These are phyloP conservation scores for Cydia amplana DNA, from an alignment of 1,140 invertebrate species.

Conservation along the genomic window DNA sequence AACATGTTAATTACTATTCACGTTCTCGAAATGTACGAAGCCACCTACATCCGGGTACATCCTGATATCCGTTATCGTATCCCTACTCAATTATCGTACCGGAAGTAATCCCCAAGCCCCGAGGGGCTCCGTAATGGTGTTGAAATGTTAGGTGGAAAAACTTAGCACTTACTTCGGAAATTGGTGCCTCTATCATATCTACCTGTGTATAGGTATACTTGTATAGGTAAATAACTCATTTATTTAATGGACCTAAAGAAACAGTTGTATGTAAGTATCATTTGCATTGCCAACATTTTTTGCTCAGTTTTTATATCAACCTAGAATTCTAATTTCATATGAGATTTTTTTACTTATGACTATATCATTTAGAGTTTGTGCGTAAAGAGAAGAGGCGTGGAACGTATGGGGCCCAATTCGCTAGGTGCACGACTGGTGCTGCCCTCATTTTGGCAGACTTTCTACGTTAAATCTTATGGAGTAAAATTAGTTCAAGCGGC, in stretches of 20 bases:
- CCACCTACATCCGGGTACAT: neutral
- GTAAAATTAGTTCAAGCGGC: no score
- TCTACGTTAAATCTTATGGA: no score
- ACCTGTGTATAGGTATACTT: no score
- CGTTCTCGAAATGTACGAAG: neutral
- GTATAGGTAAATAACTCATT: no score
- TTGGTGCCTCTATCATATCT: no score
- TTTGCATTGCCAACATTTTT: neutral
- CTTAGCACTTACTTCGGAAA: neutral
- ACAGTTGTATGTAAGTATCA: constrained; percentile 1
- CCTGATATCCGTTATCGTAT: constrained; percentile 1
- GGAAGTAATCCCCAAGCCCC: constrained; percentile 2
- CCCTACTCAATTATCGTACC: constrained; percentile 3
- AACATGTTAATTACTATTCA: neutral
- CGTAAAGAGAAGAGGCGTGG: no score
- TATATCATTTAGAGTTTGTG: no score
- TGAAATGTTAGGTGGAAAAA: neutral
- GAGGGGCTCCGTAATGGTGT: neutral
- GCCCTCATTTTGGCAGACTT: no score
- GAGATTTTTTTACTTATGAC: neutral
- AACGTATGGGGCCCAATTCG: no score
- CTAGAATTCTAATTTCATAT: constrained; percentile 1
- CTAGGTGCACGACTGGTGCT: no score
- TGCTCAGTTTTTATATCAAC: neutral
- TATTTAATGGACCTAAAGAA: constrained; percentile 8